Base-by-base conservation (phyloP, 2,797 vertebrate species). In the Danio jaintianensis region DNA sequence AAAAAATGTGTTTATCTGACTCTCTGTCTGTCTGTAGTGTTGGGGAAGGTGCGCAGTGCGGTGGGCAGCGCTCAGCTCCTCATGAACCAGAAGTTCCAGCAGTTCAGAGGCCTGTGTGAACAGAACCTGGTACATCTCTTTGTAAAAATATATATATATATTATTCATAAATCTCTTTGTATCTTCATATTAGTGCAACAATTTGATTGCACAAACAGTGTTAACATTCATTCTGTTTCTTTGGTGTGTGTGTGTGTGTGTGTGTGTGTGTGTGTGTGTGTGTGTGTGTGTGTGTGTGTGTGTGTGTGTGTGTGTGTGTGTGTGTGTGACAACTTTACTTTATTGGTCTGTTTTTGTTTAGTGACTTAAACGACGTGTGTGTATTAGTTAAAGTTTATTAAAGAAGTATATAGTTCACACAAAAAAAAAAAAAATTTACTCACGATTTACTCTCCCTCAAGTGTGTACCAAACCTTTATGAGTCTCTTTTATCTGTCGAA, bases 31-130 rank as follows among this genome's bases (percentile, higher is more conserved):
- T 71, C 16, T 55, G 45, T 59, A 99, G 98, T 99, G 88, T 92
- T 99, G 90, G 98, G 96, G 78, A 99, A 99, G 90, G 95, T 99
- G 81, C 96, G 97, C 90, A 99, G 96, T 85, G 98, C 97, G 9
- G 96, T 99, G 85, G 97, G 98, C 92, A 96, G 97, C 74, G 98
- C 98, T 85, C 97, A 99, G 91, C 93, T 99, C 89, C 92, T 99
- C 52, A 99, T 99, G 92, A 96, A 96, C 78, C 96, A 99, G 94
- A 99, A 99, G 93, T 99, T 99, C 92, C 96, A 98, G 93, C 98
- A 99, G 90, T 99, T 99, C 90, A 95, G 95, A 1, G 97, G 97
- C 82, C 95, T 99, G 89, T 99, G 98, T 91, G 97, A 99, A 79
- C 98, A 99, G 91, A 99, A 99, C 93, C 89, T 98, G 98, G 98